Evolutionary conservation across 2,797 vertebrate genomes (phyloP), one percentile per base, ranked within the genome.

Genomic region (Acomys russatus): DNA sequence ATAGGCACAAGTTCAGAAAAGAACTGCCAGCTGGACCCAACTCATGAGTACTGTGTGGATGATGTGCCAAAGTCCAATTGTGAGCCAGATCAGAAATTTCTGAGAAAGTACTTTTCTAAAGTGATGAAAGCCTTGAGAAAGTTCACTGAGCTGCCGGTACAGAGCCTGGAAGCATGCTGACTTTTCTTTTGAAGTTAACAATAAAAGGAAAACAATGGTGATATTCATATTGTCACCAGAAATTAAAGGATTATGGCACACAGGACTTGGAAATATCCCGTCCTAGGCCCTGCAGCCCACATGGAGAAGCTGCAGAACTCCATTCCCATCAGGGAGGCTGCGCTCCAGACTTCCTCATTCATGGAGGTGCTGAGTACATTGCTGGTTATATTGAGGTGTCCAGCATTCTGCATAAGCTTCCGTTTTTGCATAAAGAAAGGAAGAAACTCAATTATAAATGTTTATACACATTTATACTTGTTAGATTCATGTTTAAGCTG

Each of bases 121-220:
- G 23, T 11, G 56, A 3, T 17, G 18, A 77, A 68, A 44, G 44
- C 44, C 44, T 44, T 44, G 44, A 44, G 44, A 44, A 44, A n/a
- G 14, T 63, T 66, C 17, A 11, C 35, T 63, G 28, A 20, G 10
- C n/a, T 56, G 78, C 66, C 10, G 25, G 44, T 71, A 63, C 28
- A 51, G 51, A 63, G 44, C 44, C 44, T 88, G 20, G 59, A 33
- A 83, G 68, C 71, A 6, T 17, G 35, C 20, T 63, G 71, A 70
- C 54, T 93, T 89, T 96, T 96, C 51, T 88, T 33, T 80, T 70
- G 22, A 92, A 5, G 64, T 95, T 94, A 91, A 84, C 17, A 56
- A 30, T 82, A 77, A 77, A 77, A 92, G 77, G 79, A 80, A 95
- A 92, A 38, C 17, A 9, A 20, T 51, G 33, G 44, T 33, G 49